These are phyloP conservation scores for Drosophila setifemur DNA, from an alignment of 1,140 invertebrate species.

Conservation along the genomic window DNA sequence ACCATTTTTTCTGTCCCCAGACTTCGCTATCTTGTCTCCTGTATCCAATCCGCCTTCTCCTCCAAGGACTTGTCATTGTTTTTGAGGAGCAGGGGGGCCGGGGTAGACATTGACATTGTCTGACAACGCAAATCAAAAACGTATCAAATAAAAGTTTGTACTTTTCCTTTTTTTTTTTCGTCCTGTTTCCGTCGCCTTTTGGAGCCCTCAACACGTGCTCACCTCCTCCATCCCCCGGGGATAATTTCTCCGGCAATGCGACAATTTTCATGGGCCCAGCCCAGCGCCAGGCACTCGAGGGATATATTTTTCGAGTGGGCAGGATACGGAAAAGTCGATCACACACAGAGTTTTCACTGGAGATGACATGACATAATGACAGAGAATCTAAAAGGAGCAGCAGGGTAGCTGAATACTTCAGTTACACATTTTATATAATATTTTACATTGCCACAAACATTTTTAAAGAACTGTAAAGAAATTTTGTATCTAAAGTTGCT, in stretches of 20 bases:
- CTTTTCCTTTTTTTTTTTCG: slow-evolving; percentile 28
- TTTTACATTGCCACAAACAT: too few species aligned
- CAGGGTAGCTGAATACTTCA: too few species aligned
- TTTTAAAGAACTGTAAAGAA: too few species aligned
- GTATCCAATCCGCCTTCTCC: slow-evolving; percentile 36
- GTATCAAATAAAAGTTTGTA: slow-evolving; percentile 77
- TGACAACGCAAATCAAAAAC: slow-evolving; percentile 76
- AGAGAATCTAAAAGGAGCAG: not conserved
- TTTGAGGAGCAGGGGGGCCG: slow-evolving; percentile 15
- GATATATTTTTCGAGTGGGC: slow-evolving; percentile 6
- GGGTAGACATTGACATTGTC: slow-evolving; percentile 63
- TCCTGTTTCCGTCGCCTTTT: slow-evolving; percentile 27
- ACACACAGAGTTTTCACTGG: slow-evolving; percentile 14
- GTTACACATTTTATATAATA: not conserved
- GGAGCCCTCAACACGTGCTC: slow-evolving; percentile 70
- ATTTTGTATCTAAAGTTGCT: too few species aligned
- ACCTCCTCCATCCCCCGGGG: not conserved
- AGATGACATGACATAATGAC: slow-evolving; percentile 43
- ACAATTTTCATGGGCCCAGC: slow-evolving; percentile 52
- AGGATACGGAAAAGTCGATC: slow-evolving; percentile 18
- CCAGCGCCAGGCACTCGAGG: slow-evolving; percentile 48
- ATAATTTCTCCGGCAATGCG: slow-evolving; percentile 44
- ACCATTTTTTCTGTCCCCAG: not conserved
- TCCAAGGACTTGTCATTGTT: slow-evolving; percentile 49
- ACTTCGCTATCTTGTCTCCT: slow-evolving; percentile 15